Base-by-base conservation (phyloP, 92 coral and sea anemone genomes). In the Heliopora coerulea region DNA sequence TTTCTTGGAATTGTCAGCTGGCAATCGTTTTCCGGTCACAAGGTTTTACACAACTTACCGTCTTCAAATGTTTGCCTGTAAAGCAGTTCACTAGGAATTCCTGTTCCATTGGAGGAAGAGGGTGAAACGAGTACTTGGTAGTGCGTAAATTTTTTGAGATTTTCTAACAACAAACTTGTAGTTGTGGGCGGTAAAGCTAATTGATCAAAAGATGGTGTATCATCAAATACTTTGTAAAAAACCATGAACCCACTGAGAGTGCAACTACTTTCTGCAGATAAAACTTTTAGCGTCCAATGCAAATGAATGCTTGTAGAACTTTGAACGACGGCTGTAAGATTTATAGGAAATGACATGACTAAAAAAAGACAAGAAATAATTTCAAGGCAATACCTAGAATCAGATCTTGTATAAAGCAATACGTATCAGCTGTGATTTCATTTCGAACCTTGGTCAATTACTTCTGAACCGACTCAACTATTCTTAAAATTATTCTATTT, bases 61-160 rank as follows among this genome's bases (percentile, higher is more conserved):
- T 69, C 76, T 26, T 69, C 76, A 2, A 14, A 24, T 49, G 76
- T 69, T 37, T 7, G 27, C 28, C 33, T 28, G 10, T 4, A 15
- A 26, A 56, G 18, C 18, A 29, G 17, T 3, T 18, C 15, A 54
- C 76, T 30, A 21, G 76, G 76, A 31, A 69, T 12, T 37, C 76
- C 76, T 20, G 76, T 69, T 56, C 76, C 76, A 21, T 69, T 69
- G 1, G 2, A 21, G n/a, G 76, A 21, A 19, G 76, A 26, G 21
- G 76, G 62, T n/a, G 62, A 12, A 18, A 69, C 62, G 33, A 56
- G 25, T 23, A 69, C 50, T 18, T 32, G 49, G 76, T 69, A 69
- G 34, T 0, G 29, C 29, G 76, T 69, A 17, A 49, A 69, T 33
- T 69, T 69, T 28, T 29, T 4, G 30, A 69, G 62, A n/a, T n/a